A percentile compares a stretch with the other conserved stretches of the same genome.
Evolutionary conservation across 1,140 invertebrate genomes (phyloP).

Genomic region (Aphelinus certus): DNA sequence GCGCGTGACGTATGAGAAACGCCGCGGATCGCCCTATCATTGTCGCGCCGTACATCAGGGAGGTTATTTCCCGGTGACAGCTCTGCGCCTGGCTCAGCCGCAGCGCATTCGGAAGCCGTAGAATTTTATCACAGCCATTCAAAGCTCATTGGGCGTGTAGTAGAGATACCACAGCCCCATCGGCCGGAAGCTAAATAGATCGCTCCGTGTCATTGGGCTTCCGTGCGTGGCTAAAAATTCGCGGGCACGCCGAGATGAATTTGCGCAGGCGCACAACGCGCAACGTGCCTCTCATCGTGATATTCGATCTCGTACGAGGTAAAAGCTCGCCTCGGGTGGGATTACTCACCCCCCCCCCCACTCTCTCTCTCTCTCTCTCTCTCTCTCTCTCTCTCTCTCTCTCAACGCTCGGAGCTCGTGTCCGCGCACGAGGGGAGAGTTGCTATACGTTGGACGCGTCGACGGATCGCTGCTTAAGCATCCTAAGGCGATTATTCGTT

Average conservation of each 20-base stretch:
- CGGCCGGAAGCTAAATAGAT: constrained; percentile 31
- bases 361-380: too few relatives aligned
- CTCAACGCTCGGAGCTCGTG: too few relatives aligned
- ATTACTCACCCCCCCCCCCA: too few relatives aligned
- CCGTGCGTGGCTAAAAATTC: background rate
- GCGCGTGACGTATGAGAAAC: background rate
- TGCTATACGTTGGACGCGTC: background rate
- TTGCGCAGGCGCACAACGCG: background rate
- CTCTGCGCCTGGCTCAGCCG: constrained; percentile 57
- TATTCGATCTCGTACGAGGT: too few relatives aligned
- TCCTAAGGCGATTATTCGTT: constrained; percentile 16
- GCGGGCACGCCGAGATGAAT: constrained; percentile 7
- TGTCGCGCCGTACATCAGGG: too few relatives aligned
- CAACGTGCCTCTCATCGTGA: too few relatives aligned
- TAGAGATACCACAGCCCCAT: constrained; percentile 62
- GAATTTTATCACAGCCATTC: constrained; percentile 66
- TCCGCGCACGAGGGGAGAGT: background rate
- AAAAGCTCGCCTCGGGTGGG: too few relatives aligned
- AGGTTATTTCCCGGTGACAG: too few relatives aligned
- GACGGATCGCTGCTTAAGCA: constrained; percentile 14
- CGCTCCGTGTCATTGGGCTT: constrained; percentile 24
- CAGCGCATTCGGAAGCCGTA: constrained; percentile 64
- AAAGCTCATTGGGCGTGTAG: constrained; percentile 66
- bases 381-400: too few relatives aligned
- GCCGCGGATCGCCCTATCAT: too few relatives aligned